These are phyloP conservation scores for Luehdorfia chinensis DNA, from an alignment of 1,140 invertebrate species.

Conservation along the genomic window DNA sequence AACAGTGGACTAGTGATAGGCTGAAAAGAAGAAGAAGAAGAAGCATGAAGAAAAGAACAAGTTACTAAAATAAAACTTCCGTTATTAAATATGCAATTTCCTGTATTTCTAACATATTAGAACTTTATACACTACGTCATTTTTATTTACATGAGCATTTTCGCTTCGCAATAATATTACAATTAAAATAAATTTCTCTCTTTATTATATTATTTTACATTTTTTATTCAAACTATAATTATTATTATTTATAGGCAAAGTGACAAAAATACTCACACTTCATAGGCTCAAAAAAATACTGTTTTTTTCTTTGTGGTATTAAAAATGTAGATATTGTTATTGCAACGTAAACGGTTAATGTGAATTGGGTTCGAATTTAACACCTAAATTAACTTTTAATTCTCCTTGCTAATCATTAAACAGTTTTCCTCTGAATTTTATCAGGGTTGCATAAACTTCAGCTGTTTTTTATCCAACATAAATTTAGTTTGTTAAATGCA, in stretches of 20 bases:
- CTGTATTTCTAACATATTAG: slow-evolving; percentile 68
- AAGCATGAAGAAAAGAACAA: no score
- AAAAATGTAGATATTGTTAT: slow-evolving; percentile 3
- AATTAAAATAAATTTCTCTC: slow-evolving; percentile 66
- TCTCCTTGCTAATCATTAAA: no score
- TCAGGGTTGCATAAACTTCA: no score
- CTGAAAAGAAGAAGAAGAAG: no score
- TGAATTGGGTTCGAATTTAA: neutral
- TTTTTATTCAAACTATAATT: slow-evolving; percentile 34
- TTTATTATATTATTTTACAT: slow-evolving; percentile 56
- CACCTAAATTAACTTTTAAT: neutral
- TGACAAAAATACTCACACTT: slow-evolving; percentile 44
- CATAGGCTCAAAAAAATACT: slow-evolving; percentile 35
- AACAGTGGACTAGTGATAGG: no score
- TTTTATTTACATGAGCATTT: slow-evolving; percentile 70
- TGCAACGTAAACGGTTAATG: neutral
- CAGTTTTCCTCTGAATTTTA: no score
- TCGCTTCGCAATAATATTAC: slow-evolving; percentile 62
- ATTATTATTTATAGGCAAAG: slow-evolving; percentile 54
- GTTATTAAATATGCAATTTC: slow-evolving; percentile 45
- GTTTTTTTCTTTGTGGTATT: slow-evolving; percentile 22
- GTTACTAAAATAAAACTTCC: slow-evolving; percentile 35
- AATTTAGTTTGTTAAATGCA: neutral
- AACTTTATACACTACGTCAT: slow-evolving; percentile 60
- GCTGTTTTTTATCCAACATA: no score